A percentile compares a stretch with the other conserved stretches of the same genome.
Conservation (phyloP, 2,888 invertebrate species). For the Oligia strigilis region DNA sequence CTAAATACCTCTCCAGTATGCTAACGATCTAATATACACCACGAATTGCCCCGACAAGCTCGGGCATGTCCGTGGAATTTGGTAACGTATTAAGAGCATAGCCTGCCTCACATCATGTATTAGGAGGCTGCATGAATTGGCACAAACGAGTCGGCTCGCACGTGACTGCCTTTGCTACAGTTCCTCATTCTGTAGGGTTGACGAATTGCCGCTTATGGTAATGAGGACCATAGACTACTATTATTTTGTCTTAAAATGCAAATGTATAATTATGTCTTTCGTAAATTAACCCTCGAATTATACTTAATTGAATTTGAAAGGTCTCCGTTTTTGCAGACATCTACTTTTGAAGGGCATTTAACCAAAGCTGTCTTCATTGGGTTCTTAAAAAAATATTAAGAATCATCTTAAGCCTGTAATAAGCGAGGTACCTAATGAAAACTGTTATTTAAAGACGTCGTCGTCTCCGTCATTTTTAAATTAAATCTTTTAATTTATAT, state of each 20-base stretch:
- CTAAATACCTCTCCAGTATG: constrained; percentile 42
- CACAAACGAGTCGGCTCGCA: constrained; percentile 73
- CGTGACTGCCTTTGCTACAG: constrained; percentile 73
- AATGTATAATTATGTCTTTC: not conserved
- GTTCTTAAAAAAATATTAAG: constrained; percentile 37
- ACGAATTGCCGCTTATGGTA: constrained; percentile 41
- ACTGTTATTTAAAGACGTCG: constrained; percentile 42
- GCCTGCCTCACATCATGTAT: constrained; percentile 49
- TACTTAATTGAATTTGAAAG: constrained; percentile 29
- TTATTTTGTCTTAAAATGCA: not conserved
- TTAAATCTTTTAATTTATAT: constrained; percentile 46
- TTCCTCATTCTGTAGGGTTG: constrained; percentile 70
- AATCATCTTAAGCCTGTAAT: constrained; percentile 38
- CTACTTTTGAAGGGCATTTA: constrained; percentile 35
- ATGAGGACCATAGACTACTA: constrained; percentile 4
- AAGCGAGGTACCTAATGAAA: constrained; percentile 36
- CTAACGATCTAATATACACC: constrained; percentile 37
- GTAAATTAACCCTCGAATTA: constrained; percentile 4
- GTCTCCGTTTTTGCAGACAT: constrained; percentile 30
- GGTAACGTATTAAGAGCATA: constrained; percentile 48
- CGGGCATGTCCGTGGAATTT: constrained; percentile 54
- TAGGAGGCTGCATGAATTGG: constrained; percentile 71
- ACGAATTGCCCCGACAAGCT: constrained; percentile 35
- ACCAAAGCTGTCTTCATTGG: constrained; percentile 30
- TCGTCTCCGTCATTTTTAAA: constrained; percentile 40